Evolutionary conservation across 2,797 vertebrate genomes (phyloP), one percentile per base, ranked within the genome.

Genomic region (Pelochelys cantorii): DNA sequence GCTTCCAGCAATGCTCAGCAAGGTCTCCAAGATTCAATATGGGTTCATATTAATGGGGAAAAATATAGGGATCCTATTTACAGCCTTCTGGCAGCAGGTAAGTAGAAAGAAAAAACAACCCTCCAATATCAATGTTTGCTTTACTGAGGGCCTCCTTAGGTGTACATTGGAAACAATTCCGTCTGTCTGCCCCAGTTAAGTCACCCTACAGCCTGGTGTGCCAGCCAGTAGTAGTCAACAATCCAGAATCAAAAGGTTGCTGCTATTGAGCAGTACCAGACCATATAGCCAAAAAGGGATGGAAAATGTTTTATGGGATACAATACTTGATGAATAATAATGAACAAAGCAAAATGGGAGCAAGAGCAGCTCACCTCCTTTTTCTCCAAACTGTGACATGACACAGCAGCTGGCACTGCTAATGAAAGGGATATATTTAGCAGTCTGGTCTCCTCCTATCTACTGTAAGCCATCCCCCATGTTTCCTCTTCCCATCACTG

Each of bases 51-150:
- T 96, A 97, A 97, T n/a, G 89, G 60, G 91, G 57, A 56, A 75
- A 97, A 97, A 97, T 95, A 98, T 96, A 98, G 95, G 94, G 89
- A 96, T 97, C 96, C 96, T 97, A 97, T 98, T 98, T 98, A 98
- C 97, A 97, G 97, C 92, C 85, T 96, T 83, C 93, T 98, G 97
- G 98, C 96, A 97, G 87, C 80, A 96, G 93, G 91, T 62, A 93
- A 93, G 94, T 84, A 90, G 88, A 96, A 95, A 65, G 95, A 90
- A 95, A 96, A 89, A 57, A 18, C 25, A 57, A 79, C 84, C 82
- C 95, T 98, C 98, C 97, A 98, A 98, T 98, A 97, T 98, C 97
- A 98, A 98, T 97, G 97, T 98, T 98, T 98, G 97, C 97, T 98
- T 98, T 98, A 93, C 96, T 97, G 97, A 98, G 97, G 98, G 97